phyloP scores from a whole-genome alignment of 2,888 invertebrate genomes.

The Crematogaster levior region DNA sequence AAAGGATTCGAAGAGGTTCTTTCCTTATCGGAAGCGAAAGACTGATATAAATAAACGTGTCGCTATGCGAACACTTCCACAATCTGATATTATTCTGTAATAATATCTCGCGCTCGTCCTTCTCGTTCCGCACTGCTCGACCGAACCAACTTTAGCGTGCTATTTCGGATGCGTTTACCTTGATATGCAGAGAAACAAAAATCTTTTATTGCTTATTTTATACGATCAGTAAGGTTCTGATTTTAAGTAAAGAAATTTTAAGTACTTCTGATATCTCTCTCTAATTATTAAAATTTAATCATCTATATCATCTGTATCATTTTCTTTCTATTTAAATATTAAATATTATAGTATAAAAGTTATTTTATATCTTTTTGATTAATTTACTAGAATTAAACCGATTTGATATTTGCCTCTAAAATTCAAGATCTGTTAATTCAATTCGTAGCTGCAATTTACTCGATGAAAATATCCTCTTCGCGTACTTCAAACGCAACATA shows the following conservation, averaged over 20 bases:
- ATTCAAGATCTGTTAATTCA: background rate
- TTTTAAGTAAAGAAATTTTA: background rate
- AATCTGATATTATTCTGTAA: slow-evolving; percentile 20
- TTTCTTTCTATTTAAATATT: background rate
- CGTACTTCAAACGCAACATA: too few relatives aligned
- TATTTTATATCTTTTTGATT: background rate
- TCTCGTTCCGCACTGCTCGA: slow-evolving; percentile 1
- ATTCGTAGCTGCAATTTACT: background rate
- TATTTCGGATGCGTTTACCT: slow-evolving; percentile 32
- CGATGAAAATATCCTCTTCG: background rate
- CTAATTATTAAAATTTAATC: slow-evolving; percentile 12
- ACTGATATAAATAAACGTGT: slow-evolving; percentile 35
- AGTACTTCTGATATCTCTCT: too few relatives aligned
- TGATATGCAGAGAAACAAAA: background rate
- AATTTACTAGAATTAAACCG: background rate
- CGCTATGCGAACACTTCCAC: background rate
- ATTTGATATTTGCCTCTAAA: too few relatives aligned
- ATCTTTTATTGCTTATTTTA: slow-evolving; percentile 11
- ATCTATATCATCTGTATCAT: background rate
- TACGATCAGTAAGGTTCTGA: background rate
- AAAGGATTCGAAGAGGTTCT: background rate
- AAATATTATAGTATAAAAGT: background rate
- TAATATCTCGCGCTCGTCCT: slow-evolving; percentile 22
- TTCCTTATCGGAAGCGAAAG: background rate
- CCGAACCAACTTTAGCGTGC: slow-evolving; percentile 8